These are phyloP conservation scores for Hypercompe scribonia DNA, from an alignment of 2,888 invertebrate genomes.

Conservation along the genomic window DNA sequence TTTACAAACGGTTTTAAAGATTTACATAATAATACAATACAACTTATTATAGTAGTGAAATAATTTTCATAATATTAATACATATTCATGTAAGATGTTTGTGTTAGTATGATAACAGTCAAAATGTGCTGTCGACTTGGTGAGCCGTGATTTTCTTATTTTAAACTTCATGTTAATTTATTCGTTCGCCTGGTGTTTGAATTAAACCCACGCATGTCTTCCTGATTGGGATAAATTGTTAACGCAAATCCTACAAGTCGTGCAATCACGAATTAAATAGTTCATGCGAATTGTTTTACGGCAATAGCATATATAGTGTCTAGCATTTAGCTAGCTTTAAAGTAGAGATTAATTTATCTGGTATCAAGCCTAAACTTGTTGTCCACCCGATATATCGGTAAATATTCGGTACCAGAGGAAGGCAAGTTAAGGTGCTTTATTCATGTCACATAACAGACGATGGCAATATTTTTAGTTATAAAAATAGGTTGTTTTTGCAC, in stretches of 20 bases:
- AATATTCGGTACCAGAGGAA: no score
- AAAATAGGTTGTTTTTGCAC: not conserved
- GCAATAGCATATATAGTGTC: not conserved
- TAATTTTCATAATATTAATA: not conserved
- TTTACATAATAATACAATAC: conserved; percentile 2
- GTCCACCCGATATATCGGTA: not conserved
- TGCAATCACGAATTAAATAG: not conserved
- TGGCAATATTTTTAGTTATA: no score
- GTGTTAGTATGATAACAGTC: not conserved
- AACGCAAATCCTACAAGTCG: not conserved
- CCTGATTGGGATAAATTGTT: not conserved
- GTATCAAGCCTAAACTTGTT: not conserved
- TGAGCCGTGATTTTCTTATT: not conserved
- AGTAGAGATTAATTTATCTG: not conserved
- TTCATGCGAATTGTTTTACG: not conserved
- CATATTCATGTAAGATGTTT: not conserved
- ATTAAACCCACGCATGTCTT: not conserved
- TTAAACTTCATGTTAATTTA: not conserved
- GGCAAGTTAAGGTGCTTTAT: no score
- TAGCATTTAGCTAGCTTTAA: not conserved
- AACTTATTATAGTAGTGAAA: not conserved
- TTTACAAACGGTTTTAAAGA: not conserved
- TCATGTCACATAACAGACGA: no score
- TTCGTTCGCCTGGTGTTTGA: not conserved
- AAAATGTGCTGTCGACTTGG: not conserved